Evolutionary conservation across 2,113 vertebrate species (phyloP), one percentile per base, ranked within the genome.

Genomic region (Oophaga pumilio): DNA sequence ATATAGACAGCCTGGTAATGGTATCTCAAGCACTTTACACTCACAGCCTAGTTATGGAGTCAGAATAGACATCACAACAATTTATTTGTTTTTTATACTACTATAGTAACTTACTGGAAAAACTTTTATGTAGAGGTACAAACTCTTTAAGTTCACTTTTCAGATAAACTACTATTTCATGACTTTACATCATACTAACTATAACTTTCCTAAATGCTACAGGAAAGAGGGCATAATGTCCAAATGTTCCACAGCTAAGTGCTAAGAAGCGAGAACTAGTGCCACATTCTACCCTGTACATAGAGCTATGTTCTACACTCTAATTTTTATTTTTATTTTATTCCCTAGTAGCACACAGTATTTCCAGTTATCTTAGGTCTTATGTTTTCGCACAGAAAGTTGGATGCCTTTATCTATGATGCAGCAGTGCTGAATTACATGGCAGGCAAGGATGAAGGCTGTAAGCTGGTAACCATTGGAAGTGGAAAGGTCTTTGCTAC

Each of bases 401-500:
- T 99, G 99, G 0, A 74, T 22, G 71, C 71, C 33, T 74, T 74
- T 2, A 74, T 74, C 18, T 74, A 74, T 12, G 71, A 74, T 0
- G 98, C 98, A 0, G 98, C 98, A 0, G 98, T 99, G 91, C 95
- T 99, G 89, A 99, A 99, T 93, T 99, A 99, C 95, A 99, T 99
- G 98, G 98, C 98, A 0, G 97, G 98, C 73, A 99, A 99, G 91
- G 98, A 99, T 0, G 98, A 99, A 90, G 98, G 98, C 92, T 99
- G 98, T 92, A 99, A 99, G 93, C 94, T 99, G 94, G 98, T 99
- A 90, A 99, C 98, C 91, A 99, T 99, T 0, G 98, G 98, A 90
- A 98, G 97, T 0, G 98, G 98, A 82, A 99, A 99, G 91, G 98
- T 99, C 89, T 99, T 99, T 12, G 98, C 98, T 85, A 98, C 98